These are phyloP conservation scores for Adelphocoris suturalis DNA, from an alignment of 2,888 invertebrate species.

Conservation along the genomic window DNA sequence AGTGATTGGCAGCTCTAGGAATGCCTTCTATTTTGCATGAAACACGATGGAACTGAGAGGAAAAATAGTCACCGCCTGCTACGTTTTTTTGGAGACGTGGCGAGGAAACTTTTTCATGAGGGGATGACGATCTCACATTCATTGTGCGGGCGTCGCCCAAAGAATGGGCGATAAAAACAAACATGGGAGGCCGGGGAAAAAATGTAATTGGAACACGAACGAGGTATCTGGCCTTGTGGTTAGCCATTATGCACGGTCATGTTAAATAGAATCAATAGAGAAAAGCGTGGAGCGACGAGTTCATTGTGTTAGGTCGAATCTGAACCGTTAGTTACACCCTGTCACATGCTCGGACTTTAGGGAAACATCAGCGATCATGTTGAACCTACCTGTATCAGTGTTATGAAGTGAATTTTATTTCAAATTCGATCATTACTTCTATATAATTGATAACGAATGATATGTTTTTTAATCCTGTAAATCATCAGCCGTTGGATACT, in stretches of 20 bases:
- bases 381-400: too few species aligned
- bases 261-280: constrained; percentile 66
- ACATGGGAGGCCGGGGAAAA: constrained; percentile 29
- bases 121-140: constrained; percentile 35
- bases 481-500: too few species aligned
- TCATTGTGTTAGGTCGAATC: constrained; percentile 48
- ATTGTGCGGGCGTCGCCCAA: constrained; percentile 14
- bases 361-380: too few species aligned
- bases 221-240: constrained; percentile 47
- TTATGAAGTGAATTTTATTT: too few species aligned
- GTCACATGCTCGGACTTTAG: neutral
- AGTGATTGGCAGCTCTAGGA: too few species aligned
- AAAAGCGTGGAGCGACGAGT: constrained; percentile 59
- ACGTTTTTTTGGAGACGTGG: neutral
- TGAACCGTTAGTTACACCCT: neutral
- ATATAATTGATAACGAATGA: too few species aligned
- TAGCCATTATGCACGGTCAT: constrained; percentile 61
- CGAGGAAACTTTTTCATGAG: neutral
- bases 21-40: too few species aligned
- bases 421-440: too few species aligned
- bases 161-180: constrained; percentile 50
- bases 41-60: neutral
- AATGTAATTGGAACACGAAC: constrained; percentile 62
- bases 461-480: too few species aligned
- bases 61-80: neutral